Percentiles rank a stretch among this genome's conserved stretches.
Evolutionary conservation across 2,113 vertebrate species (phyloP).

Genomic region (Phylloscopus trochiloides): DNA sequence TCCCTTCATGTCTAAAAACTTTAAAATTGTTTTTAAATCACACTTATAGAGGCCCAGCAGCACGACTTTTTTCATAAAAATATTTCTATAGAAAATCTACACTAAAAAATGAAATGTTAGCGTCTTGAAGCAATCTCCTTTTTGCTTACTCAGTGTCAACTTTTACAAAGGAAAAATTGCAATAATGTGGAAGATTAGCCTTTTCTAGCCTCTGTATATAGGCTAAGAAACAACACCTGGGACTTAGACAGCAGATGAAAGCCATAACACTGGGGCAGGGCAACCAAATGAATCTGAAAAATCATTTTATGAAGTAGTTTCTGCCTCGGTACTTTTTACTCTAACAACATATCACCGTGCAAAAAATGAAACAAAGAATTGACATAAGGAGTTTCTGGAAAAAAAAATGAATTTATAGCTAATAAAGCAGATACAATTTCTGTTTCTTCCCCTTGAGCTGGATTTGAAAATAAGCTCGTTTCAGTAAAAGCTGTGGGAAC

Average conservation of each 20-base stretch:
- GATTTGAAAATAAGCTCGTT: background rate
- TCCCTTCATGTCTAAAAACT: background rate
- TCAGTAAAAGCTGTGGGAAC: background rate
- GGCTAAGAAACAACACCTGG: background rate
- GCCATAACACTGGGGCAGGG: background rate
- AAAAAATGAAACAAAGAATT: background rate
- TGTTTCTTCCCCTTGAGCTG: background rate
- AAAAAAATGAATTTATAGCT: background rate
- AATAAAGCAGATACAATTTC: background rate
- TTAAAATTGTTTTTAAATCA: background rate
- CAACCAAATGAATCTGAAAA: background rate
- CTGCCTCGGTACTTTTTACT: background rate
- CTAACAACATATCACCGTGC: background rate
- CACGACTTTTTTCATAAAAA: background rate
- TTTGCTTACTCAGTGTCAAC: background rate
- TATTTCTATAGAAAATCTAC: background rate
- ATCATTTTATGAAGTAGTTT: background rate
- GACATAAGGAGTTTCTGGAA: background rate
- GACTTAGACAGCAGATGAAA: background rate
- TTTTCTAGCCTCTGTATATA: background rate
- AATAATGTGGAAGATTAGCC: background rate
- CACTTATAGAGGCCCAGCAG: background rate
- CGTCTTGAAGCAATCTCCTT: background rate
- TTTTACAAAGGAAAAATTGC: background rate
- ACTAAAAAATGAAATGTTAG: background rate